These are phyloP conservation scores for Typhlichthys eigenmanni DNA, from an alignment of 2,797 vertebrate species.

Conservation along the genomic window DNA sequence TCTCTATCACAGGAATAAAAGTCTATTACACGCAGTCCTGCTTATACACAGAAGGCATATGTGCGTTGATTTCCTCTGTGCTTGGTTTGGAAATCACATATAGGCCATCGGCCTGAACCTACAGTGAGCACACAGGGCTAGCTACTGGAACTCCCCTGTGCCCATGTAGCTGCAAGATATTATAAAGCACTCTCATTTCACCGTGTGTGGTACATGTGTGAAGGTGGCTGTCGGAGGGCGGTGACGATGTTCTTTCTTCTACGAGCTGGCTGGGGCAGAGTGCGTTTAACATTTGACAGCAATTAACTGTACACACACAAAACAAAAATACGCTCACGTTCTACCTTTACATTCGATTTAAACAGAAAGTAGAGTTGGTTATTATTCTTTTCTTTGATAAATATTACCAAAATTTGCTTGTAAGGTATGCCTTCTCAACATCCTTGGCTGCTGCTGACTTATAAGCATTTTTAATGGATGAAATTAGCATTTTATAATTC, in stretches of 20 bases:
- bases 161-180: conserved; percentile 16
- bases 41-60: conserved; percentile 50
- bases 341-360: neutral
- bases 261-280: neutral
- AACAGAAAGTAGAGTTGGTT: no score
- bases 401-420: neutral
- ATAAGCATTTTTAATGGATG: conserved; percentile 71
- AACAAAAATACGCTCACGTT: conserved; percentile 28
- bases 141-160: neutral
- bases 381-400: no score
- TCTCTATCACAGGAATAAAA: conserved; percentile 48
- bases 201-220: conserved; percentile 43
- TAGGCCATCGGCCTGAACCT: conserved; percentile 43
- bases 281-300: conserved; percentile 21
- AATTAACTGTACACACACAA: conserved; percentile 26
- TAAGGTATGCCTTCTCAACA: conserved; percentile 38
- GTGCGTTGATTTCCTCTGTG: conserved; percentile 33
- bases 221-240: conserved; percentile 1
- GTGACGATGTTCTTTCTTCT: no score
- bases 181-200: conserved; percentile 44
- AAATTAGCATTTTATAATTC: conserved; percentile 71
- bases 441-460: conserved; percentile 59
- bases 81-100: conserved; percentile 63
- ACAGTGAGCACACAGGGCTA: conserved; percentile 25
- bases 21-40: conserved; percentile 42